phyloP scores from a whole-genome alignment of 2,113 vertebrate genomes.

The Aegotheles bennettii region DNA sequence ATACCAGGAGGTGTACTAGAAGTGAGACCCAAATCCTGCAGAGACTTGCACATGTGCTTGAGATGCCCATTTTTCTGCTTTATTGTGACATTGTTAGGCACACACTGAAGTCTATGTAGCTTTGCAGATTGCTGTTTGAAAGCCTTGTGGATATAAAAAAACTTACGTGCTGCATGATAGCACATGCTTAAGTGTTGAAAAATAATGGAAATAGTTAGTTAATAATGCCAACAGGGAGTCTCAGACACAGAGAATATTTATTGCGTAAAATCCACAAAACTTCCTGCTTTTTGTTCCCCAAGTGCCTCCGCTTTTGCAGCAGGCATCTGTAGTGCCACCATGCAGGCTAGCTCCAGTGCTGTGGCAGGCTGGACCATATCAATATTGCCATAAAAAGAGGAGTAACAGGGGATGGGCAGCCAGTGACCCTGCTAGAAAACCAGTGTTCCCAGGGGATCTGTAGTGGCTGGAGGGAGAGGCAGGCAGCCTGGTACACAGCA shows the following conservation, averaged over 20 bases:
- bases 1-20: neutral
- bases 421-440: neutral
- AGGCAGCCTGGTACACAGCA: neutral
- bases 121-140: neutral
- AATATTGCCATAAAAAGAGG: neutral
- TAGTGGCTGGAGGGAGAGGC: neutral
- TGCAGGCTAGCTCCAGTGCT: neutral
- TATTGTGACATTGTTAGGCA: neutral
- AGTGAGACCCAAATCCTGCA: neutral
- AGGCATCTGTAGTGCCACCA: neutral
- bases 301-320: neutral
- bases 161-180: neutral
- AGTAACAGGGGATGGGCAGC: rapidly evolving
- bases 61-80: neutral
- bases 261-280: neutral
- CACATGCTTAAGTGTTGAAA: neutral
- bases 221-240: neutral
- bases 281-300: neutral
- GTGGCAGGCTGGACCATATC: neutral
- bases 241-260: neutral
- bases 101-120: neutral
- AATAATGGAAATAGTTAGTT: neutral
- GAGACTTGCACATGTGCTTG: neutral
- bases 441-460: neutral
- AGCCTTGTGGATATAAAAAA: neutral